These are phyloP conservation scores for Laupala kohalensis DNA, from an alignment of 1,140 invertebrate genomes.

Conservation along the genomic window DNA sequence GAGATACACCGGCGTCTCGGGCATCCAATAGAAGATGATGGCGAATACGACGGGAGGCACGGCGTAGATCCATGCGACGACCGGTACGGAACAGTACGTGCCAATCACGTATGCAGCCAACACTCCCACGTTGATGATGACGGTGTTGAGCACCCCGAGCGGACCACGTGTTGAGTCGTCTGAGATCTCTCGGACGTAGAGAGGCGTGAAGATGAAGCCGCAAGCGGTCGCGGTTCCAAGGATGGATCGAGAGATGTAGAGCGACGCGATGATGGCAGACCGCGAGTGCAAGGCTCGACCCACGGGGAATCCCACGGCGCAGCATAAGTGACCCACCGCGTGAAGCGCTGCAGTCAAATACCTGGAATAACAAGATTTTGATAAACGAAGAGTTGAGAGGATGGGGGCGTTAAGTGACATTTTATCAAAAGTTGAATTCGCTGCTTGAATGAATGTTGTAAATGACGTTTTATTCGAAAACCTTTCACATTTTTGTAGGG, in stretches of 20 bases:
- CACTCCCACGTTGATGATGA: slow-evolving; percentile 42
- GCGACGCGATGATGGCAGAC: too few species aligned
- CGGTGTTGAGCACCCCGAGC: slow-evolving; percentile 33
- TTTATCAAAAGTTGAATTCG: too few species aligned
- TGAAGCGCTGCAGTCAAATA: too few species aligned
- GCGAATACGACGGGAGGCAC: slow-evolving; percentile 33
- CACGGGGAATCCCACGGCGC: too few species aligned
- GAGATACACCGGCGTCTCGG: slow-evolving; percentile 38
- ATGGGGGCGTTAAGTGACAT: too few species aligned
- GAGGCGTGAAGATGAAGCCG: slow-evolving; percentile 28
- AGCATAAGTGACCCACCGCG: too few species aligned
- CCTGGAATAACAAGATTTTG: too few species aligned
- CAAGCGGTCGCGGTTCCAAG: neutral
- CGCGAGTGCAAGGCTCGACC: too few species aligned
- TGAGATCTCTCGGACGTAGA: slow-evolving; percentile 44
- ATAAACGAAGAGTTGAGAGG: too few species aligned
- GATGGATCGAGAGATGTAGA: neutral
- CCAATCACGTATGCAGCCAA: slow-evolving; percentile 41
- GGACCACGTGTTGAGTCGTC: slow-evolving; percentile 37
- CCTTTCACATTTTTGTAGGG: too few species aligned
- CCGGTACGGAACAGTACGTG: slow-evolving; percentile 31
- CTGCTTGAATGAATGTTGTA: too few species aligned
- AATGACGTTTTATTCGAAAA: too few species aligned
- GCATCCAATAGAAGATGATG: slow-evolving; percentile 33
- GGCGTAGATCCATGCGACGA: slow-evolving; percentile 29